These are phyloP conservation scores for Leptonema lineaticorne DNA, from an alignment of 1,140 invertebrate species.

Conservation along the genomic window DNA sequence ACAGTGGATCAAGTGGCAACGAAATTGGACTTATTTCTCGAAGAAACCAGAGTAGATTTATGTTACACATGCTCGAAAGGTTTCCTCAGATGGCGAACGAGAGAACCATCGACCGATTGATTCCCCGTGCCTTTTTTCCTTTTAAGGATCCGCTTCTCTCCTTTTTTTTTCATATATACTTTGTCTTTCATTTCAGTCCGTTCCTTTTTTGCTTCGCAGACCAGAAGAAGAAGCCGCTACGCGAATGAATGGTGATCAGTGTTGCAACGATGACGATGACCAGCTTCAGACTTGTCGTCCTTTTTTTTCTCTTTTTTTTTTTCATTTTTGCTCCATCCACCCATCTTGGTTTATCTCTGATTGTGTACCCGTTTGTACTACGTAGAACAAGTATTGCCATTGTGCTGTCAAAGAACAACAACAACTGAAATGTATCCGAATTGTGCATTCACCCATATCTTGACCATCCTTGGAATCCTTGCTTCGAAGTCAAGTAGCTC, in stretches of 20 bases:
- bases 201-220: not conserved
- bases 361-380: too few relatives aligned
- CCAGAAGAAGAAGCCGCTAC: not conserved
- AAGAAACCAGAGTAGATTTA: conserved; percentile 2
- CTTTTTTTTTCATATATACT: too few relatives aligned
- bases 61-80: not conserved
- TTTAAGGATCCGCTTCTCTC: too few relatives aligned
- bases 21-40: not conserved
- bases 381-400: not conserved
- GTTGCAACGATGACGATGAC: not conserved
- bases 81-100: not conserved
- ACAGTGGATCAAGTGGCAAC: too few relatives aligned
- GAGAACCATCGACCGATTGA: too few relatives aligned
- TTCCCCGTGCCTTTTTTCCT: too few relatives aligned
- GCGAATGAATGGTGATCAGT: not conserved
- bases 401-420: not conserved
- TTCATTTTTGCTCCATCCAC: too few relatives aligned
- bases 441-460: not conserved
- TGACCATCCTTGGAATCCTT: not conserved
- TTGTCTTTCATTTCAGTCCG: too few relatives aligned
- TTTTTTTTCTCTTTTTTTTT: not conserved
- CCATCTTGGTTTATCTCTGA: not conserved
- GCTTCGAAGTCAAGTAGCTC: too few relatives aligned
- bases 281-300: not conserved
- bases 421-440: conserved; percentile 14